These are phyloP conservation scores for Sympetrum striolatum DNA, from an alignment of 2,888 invertebrate species.

Conservation along the genomic window DNA sequence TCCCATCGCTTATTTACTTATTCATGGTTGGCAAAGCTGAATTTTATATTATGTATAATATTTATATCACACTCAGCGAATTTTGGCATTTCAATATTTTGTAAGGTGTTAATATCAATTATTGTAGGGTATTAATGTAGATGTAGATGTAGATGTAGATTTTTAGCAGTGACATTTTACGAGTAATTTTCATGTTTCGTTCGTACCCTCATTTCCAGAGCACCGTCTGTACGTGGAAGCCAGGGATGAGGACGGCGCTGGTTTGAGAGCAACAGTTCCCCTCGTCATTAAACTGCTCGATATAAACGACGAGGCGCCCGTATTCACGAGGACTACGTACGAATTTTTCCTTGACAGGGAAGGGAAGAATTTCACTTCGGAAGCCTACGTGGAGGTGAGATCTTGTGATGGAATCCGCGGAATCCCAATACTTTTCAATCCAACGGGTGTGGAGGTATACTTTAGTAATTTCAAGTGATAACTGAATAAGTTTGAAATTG, in stretches of 20 bases:
- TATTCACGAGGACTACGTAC: constrained; percentile 79
- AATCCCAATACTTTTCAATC: background rate
- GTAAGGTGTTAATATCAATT: too few species aligned
- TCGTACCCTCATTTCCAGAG: constrained; percentile 59
- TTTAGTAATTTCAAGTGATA: too few species aligned
- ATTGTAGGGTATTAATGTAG: too few species aligned
- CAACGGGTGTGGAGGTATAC: background rate
- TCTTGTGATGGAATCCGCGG: background rate
- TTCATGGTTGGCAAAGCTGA: too few species aligned
- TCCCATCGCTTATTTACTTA: too few species aligned
- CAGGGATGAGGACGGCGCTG: constrained; percentile 83
- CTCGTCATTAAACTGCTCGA: constrained; percentile 54
- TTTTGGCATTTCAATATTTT: too few species aligned
- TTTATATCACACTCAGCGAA: too few species aligned
- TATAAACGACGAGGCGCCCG: constrained; percentile 86
- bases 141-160: too few species aligned
- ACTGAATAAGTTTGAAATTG: too few species aligned
- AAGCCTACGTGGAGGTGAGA: constrained; percentile 73
- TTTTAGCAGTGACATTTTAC: too few species aligned
- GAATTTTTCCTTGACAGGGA: constrained; percentile 81
- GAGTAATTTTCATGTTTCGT: too few species aligned
- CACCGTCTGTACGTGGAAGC: constrained; percentile 85
- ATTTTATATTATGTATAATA: too few species aligned
- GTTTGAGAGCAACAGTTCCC: constrained; percentile 64
- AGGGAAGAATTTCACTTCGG: constrained; percentile 75